Conservation (phyloP, 2,113 vertebrate species). For the Oncorhynchus tshawytscha region DNA sequence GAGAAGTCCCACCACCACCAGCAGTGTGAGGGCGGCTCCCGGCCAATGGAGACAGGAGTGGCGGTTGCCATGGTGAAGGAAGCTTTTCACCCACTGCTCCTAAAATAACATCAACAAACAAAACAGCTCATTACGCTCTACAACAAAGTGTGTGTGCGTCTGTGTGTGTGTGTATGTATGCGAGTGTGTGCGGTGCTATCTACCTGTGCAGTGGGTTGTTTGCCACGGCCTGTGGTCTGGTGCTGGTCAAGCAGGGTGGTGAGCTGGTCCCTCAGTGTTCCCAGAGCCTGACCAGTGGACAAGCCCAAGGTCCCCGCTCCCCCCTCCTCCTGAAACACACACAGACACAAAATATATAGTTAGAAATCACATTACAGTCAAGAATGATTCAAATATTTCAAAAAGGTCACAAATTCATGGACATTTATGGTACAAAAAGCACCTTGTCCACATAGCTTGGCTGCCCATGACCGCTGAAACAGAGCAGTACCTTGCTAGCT, state of each 20-base stretch:
- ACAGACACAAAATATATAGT: background rate
- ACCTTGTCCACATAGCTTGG: too few relatives aligned
- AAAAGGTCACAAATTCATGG: too few relatives aligned
- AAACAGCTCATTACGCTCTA: background rate
- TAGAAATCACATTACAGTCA: too few relatives aligned
- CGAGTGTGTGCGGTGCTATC: background rate
- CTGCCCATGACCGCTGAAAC: too few relatives aligned
- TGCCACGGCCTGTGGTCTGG: slow-evolving; percentile 74
- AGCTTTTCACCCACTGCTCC: slow-evolving; percentile 86
- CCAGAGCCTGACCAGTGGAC: slow-evolving; percentile 86
- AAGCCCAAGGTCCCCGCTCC: slow-evolving; percentile 83
- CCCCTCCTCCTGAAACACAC: slow-evolving; percentile 77
- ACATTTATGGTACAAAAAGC: too few relatives aligned
- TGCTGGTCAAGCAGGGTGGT: slow-evolving; percentile 83
- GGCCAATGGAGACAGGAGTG: slow-evolving; percentile 97
- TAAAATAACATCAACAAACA: slow-evolving; percentile 52
- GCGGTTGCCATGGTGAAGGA: slow-evolving; percentile 91
- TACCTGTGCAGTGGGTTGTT: slow-evolving; percentile 79
- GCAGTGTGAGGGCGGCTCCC: slow-evolving; percentile 86
- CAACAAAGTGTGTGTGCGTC: background rate
- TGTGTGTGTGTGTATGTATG: too few relatives aligned
- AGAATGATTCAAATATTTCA: too few relatives aligned
- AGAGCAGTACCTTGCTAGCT: too few relatives aligned
- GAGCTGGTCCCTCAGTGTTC: slow-evolving; percentile 85
- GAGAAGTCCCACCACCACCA: slow-evolving; percentile 85